Conservation (phyloP, 2,113 vertebrate genomes). For the Acanthisitta chloris region DNA sequence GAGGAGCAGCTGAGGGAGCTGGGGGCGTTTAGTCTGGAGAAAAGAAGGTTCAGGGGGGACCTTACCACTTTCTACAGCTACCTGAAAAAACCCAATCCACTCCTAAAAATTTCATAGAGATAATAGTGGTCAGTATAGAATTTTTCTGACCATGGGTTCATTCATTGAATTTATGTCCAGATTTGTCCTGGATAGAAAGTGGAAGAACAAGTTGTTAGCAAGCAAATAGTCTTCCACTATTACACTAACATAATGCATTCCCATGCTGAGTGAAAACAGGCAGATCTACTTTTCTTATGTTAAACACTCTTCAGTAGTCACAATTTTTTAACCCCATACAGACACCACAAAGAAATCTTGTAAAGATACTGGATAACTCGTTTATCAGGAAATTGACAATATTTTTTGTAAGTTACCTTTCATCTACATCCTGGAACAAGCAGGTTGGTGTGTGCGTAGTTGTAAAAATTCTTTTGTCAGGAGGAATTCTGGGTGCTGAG, state of each 20-base stretch:
- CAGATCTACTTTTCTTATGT: background rate
- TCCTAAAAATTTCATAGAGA: background rate
- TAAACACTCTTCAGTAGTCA: background rate
- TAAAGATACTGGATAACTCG: background rate
- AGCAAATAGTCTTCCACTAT: background rate
- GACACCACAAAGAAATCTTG: background rate
- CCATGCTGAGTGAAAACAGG: background rate
- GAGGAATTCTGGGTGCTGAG: constrained; percentile 90
- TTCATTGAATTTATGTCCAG: background rate
- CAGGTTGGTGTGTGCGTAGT: constrained; percentile 93
- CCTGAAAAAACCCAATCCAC: background rate
- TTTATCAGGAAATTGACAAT: background rate
- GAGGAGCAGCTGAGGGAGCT: too few relatives aligned
- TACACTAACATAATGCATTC: background rate
- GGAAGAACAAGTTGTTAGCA: background rate
- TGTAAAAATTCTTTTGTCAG: constrained; percentile 94
- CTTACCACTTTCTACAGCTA: too few relatives aligned
- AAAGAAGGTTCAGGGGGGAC: too few relatives aligned
- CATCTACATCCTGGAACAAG: constrained; percentile 93
- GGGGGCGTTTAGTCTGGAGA: too few relatives aligned
- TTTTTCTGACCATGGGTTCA: background rate
- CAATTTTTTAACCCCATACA: background rate
- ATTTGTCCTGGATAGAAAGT: background rate
- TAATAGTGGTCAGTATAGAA: background rate
- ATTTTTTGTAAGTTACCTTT: constrained; percentile 74